Conservation (phyloP, 2,888 invertebrate species). For the Diarsia rubi region DNA sequence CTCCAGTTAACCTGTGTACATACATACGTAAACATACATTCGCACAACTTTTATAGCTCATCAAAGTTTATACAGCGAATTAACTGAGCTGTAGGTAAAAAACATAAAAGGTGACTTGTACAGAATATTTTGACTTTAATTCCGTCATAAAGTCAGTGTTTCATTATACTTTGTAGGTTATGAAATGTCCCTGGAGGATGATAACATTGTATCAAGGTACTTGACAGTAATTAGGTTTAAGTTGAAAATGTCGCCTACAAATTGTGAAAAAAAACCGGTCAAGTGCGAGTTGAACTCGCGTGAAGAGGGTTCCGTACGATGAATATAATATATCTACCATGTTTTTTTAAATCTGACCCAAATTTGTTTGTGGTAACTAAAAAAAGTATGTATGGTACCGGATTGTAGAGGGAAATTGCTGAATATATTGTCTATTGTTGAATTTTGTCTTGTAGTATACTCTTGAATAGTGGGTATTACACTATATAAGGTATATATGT, state of each 20-base stretch:
- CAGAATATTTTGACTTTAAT: conserved; percentile 49
- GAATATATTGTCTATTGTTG: too few species aligned
- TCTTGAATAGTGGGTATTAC: too few species aligned
- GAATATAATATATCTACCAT: too few species aligned
- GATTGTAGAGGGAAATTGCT: too few species aligned
- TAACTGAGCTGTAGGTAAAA: conserved; percentile 45
- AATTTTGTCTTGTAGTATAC: too few species aligned
- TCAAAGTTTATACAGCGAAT: conserved; percentile 58
- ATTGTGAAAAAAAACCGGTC: background rate
- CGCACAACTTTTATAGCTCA: conserved; percentile 47
- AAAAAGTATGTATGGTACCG: too few species aligned
- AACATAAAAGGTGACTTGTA: conserved; percentile 36
- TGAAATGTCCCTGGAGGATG: background rate
- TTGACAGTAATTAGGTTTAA: conserved; percentile 22
- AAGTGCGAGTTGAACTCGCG: too few species aligned
- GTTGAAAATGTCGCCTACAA: background rate
- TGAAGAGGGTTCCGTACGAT: too few species aligned
- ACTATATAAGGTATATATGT: too few species aligned
- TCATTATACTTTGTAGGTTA: conserved; percentile 37
- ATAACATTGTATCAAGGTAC: background rate
- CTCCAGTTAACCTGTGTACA: background rate
- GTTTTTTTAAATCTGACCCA: too few species aligned
- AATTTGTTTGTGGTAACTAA: too few species aligned
- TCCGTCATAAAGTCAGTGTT: conserved; percentile 41
- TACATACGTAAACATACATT: conserved; percentile 43